Conservation (phyloP, 2,797 vertebrate genomes). For the Danio kyathit region DNA sequence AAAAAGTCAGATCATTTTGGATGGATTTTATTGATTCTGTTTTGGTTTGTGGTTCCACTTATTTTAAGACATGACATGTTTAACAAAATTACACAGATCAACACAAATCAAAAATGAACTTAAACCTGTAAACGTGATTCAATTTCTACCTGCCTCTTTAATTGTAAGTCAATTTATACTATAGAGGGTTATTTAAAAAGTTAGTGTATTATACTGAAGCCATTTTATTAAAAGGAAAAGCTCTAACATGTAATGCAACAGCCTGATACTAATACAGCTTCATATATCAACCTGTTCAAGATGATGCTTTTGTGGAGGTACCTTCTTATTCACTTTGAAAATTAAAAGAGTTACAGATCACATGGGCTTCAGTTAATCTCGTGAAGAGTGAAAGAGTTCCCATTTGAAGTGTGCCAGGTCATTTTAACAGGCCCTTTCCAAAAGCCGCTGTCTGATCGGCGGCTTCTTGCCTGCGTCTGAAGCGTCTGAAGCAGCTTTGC, state of each 20-base stretch:
- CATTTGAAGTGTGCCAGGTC: background rate
- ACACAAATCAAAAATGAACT: too few species aligned
- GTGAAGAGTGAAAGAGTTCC: background rate
- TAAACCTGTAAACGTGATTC: background rate
- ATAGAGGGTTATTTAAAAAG: too few species aligned
- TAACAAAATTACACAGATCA: background rate
- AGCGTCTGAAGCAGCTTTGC: slow-evolving; percentile 36
- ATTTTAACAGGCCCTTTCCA: slow-evolving; percentile 51
- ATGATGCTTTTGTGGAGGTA: background rate
- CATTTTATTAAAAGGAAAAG: too few species aligned
- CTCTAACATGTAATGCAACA: background rate
- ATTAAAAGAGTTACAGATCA: background rate
- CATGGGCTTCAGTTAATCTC: background rate
- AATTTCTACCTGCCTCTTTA: background rate
- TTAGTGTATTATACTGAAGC: too few species aligned
- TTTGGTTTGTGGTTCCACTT: background rate
- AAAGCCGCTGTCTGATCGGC: background rate
- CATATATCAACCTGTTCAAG: background rate
- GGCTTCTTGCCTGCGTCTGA: slow-evolving; percentile 33
- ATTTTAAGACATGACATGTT: background rate
- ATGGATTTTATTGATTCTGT: background rate
- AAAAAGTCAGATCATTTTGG: too few species aligned
- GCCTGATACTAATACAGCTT: background rate
- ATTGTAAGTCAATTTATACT: background rate
- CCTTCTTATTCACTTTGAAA: background rate